Conservation (phyloP, 2,797 vertebrate species). For the Coranthus polyacanthus region DNA sequence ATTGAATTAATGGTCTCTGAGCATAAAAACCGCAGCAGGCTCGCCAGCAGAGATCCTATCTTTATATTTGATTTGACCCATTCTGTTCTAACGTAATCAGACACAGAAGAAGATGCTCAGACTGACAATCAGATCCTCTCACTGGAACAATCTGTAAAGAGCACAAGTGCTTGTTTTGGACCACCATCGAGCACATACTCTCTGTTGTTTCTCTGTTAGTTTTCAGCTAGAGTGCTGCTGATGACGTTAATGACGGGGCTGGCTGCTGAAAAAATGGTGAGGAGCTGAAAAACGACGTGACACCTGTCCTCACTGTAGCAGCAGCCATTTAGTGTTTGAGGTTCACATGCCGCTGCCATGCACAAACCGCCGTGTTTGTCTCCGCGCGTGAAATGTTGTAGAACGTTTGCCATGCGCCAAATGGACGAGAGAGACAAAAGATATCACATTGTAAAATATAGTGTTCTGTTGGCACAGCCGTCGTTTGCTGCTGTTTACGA, state of each 20-base stretch:
- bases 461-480: slow-evolving; percentile 22
- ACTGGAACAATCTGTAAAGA: slow-evolving; percentile 9
- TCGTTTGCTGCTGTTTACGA: slow-evolving; percentile 20
- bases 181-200: too few species aligned
- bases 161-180: too few species aligned
- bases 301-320: slow-evolving; percentile 18
- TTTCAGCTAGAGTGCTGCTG: neutral
- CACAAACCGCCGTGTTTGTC: too few species aligned
- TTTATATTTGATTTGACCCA: slow-evolving; percentile 35
- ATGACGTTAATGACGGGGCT: slow-evolving; percentile 15
- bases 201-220: too few species aligned
- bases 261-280: slow-evolving; percentile 19
- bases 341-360: neutral
- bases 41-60: slow-evolving; percentile 2
- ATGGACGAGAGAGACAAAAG: slow-evolving; percentile 5
- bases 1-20: slow-evolving; percentile 1
- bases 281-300: slow-evolving; percentile 12
- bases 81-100: slow-evolving; percentile 14
- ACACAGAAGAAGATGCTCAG: slow-evolving; percentile 7
- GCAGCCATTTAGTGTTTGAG: slow-evolving; percentile 17
- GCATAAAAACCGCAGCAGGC: slow-evolving; percentile 9
- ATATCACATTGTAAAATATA: slow-evolving; percentile 11
- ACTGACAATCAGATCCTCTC: slow-evolving; percentile 9
- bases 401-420: too few species aligned
- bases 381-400: too few species aligned